Evolutionary conservation across 1,140 invertebrate genomes (phyloP).

Genomic region (Drosophila yakuba): DNA sequence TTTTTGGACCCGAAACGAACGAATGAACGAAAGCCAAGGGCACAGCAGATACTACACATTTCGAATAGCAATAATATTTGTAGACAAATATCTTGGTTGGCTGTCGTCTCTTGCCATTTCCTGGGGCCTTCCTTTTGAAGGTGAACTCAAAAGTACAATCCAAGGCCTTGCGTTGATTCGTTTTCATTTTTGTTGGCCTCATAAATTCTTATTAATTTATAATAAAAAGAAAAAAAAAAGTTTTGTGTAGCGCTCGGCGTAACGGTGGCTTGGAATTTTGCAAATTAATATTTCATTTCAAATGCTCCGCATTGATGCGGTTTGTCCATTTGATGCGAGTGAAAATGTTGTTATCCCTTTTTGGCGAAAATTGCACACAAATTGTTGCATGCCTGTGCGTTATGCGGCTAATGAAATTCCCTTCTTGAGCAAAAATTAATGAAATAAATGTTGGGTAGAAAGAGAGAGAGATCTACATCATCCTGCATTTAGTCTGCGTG

Average conservation of each 20-base stretch:
- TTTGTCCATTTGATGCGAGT: slow-evolving; percentile 2
- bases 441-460: slow-evolving; percentile 38
- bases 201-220: slow-evolving; percentile 83
- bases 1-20: slow-evolving; percentile 23
- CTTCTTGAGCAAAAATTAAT: slow-evolving; percentile 50
- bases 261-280: slow-evolving; percentile 54
- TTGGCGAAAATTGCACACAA: slow-evolving; percentile 24
- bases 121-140: slow-evolving; percentile 38
- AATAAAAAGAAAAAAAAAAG: slow-evolving; percentile 53
- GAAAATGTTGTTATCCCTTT: slow-evolving; percentile 34
- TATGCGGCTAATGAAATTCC: slow-evolving; percentile 55
- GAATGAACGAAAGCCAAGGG: slow-evolving; percentile 10
- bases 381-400: slow-evolving; percentile 28
- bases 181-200: slow-evolving; percentile 40
- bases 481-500: slow-evolving; percentile 28
- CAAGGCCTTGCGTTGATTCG: slow-evolving; percentile 26
- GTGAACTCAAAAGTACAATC: slow-evolving; percentile 49
- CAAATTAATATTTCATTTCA: slow-evolving; percentile 80
- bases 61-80: slow-evolving; percentile 82
- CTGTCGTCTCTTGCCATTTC: slow-evolving; percentile 9
- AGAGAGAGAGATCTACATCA: not conserved
- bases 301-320: slow-evolving; percentile 55
- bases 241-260: slow-evolving; percentile 46
- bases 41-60: slow-evolving; percentile 62
- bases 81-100: slow-evolving; percentile 64